A percentile compares a stretch with the other conserved stretches of the same genome.
phyloP scores from a whole-genome alignment of 2,797 vertebrate genomes.

The Pipistrellus nathusii region DNA sequence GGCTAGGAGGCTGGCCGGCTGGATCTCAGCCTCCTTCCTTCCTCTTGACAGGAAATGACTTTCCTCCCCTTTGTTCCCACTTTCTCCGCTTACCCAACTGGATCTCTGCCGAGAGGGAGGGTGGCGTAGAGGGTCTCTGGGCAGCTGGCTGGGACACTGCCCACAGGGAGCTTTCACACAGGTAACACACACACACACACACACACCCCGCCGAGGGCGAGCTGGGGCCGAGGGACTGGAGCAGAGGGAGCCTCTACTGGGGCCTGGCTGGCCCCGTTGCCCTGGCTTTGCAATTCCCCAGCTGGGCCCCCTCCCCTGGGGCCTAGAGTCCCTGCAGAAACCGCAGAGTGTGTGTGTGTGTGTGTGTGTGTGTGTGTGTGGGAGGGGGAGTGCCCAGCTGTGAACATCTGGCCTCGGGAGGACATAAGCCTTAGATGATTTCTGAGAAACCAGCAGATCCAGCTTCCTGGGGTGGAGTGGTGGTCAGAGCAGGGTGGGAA shows the following conservation, averaged over 20 bases:
- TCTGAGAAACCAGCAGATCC: slow-evolving; percentile 29
- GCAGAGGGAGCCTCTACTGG: not conserved
- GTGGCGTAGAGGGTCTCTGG: not conserved
- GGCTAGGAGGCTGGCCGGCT: slow-evolving; percentile 13
- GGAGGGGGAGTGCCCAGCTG: slow-evolving; percentile 68
- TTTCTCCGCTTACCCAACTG: slow-evolving; percentile 74
- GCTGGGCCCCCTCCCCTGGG: slow-evolving; percentile 14
- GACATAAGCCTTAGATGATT: not conserved
- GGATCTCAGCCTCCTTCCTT: slow-evolving; percentile 78
- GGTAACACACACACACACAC: too few species aligned
- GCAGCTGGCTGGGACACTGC: not conserved
- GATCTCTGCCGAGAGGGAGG: not conserved
- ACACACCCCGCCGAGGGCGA: not conserved
- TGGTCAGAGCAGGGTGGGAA: not conserved
- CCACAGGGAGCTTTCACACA: not conserved
- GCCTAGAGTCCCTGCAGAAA: slow-evolving; percentile 6
- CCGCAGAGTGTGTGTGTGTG: not conserved
- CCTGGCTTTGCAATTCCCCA: slow-evolving; percentile 56
- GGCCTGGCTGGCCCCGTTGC: not conserved
- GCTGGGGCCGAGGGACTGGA: not conserved
- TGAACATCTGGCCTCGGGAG: slow-evolving; percentile 75
- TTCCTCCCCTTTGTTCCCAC: slow-evolving; percentile 82
- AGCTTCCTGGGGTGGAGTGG: not conserved
- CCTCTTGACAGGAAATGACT: slow-evolving; percentile 82
- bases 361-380: not conserved